phyloP scores from a whole-genome alignment of 2,113 vertebrate species.

The Himantopus leucocephalus region DNA sequence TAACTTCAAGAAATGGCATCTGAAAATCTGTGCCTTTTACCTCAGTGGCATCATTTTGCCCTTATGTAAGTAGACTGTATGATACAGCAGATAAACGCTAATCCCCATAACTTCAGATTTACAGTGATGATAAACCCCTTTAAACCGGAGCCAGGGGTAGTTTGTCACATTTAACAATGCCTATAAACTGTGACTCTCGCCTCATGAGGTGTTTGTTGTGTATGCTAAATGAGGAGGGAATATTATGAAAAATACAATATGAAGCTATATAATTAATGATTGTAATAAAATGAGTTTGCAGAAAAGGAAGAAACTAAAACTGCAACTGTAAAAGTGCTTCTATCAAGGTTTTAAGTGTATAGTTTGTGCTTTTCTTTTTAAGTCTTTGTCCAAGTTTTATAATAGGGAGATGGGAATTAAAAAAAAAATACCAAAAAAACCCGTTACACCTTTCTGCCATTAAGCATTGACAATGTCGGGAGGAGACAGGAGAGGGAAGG shows the following conservation, averaged over 20 bases:
- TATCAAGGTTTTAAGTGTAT: background rate
- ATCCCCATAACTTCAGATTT: background rate
- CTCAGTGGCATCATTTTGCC: background rate
- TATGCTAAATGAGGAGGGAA: background rate
- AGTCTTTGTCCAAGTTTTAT: background rate
- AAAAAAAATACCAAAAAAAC: background rate
- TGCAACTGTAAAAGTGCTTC: background rate
- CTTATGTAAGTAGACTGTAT: background rate
- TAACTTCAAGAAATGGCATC: background rate
- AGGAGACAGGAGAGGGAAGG: background rate
- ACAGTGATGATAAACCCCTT: background rate
- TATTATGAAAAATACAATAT: background rate
- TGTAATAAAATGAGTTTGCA: background rate
- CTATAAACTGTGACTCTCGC: background rate
- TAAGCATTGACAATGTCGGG: background rate
- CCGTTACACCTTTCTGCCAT: background rate
- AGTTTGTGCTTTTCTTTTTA: background rate
- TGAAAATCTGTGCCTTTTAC: background rate
- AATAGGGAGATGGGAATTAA: background rate
- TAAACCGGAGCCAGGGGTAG: background rate
- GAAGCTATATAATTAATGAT: background rate
- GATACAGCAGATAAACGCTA: background rate
- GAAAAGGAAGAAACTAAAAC: background rate
- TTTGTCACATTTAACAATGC: background rate
- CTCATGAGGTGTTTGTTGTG: background rate